These are phyloP conservation scores for Denticeps clupeoides DNA, from an alignment of 2,797 vertebrate genomes.

Conservation along the genomic window DNA sequence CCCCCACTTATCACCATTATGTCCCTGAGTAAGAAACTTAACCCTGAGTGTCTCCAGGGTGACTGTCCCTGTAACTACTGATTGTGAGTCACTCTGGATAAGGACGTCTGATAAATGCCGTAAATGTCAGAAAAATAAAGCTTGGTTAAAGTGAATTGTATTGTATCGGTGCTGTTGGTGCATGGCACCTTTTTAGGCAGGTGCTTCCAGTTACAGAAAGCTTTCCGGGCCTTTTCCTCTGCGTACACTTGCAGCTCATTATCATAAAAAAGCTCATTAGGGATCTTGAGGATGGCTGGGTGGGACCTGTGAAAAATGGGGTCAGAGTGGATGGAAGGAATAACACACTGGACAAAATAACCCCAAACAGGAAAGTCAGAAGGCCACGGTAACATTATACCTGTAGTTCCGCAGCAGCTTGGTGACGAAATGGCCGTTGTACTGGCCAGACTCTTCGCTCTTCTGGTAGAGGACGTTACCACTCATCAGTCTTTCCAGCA, in stretches of 20 bases:
- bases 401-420: slow-evolving; percentile 90
- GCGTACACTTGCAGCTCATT: slow-evolving; percentile 67
- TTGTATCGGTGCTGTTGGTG: too few relatives aligned
- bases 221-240: slow-evolving; percentile 45
- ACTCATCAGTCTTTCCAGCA: slow-evolving; percentile 83
- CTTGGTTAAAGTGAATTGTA: too few relatives aligned
- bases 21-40: too few relatives aligned
- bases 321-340: not conserved
- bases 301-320: slow-evolving; percentile 65
- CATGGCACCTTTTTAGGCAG: slow-evolving; percentile 74
- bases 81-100: too few relatives aligned
- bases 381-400: slow-evolving; percentile 36
- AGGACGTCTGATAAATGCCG: too few relatives aligned
- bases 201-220: slow-evolving; percentile 71
- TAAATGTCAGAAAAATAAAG: too few relatives aligned
- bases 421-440: slow-evolving; percentile 70
- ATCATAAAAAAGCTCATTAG: slow-evolving; percentile 81
- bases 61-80: too few relatives aligned
- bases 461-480: slow-evolving; percentile 70
- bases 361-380: not conserved
- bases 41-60: too few relatives aligned
- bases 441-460: slow-evolving; percentile 35
- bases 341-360: not conserved
- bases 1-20: too few relatives aligned
- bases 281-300: slow-evolving; percentile 70